Evolutionary conservation across 1,140 invertebrate genomes (phyloP), one percentile per base, ranked within the genome.

Genomic region (Achatina immaculata): DNA sequence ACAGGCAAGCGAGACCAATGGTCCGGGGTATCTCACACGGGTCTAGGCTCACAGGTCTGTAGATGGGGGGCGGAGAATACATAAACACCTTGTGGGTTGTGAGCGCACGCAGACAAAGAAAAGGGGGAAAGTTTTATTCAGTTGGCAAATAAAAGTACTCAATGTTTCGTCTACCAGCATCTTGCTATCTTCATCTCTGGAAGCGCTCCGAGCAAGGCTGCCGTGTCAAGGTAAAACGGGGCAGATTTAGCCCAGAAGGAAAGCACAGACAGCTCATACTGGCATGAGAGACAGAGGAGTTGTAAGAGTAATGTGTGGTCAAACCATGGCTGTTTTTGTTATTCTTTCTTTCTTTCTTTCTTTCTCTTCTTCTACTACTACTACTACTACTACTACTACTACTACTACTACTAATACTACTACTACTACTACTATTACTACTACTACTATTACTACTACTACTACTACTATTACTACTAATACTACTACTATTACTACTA

Each of bases 321-420:
- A n/a, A n/a, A n/a, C n/a, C n/a, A n/a, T n/a, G n/a, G n/a, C n/a
- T n/a, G n/a, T n/a, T n/a, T n/a, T n/a, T n/a, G n/a, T n/a, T n/a
- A n/a, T n/a, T n/a, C n/a, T n/a, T n/a, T n/a, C n/a, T n/a, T n/a
- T n/a, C n/a, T n/a, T n/a, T n/a, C n/a, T n/a, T n/a, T n/a, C n/a
- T n/a, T n/a, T n/a, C n/a, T n/a, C 51, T 55, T 21, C 51, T 55
- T 21, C 51, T 55, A 69, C 66, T 69, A 69, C 66, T 69, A 69
- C 66, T 69, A 69, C 66, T 69, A 69, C 66, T 69, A 69, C 66
- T 69, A 69, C 66, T 69, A 69, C 66, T 69, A 69, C 66, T 69
- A 69, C 66, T n/a, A 69, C 66, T 69, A 69, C 66, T 69, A 69
- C 66, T 69, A 69, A 16, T 69, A 69, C 66, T 69, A 42, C 66